Evolutionary conservation across 2,797 vertebrate genomes (phyloP).

Genomic region (Jordanella pulchra): DNA sequence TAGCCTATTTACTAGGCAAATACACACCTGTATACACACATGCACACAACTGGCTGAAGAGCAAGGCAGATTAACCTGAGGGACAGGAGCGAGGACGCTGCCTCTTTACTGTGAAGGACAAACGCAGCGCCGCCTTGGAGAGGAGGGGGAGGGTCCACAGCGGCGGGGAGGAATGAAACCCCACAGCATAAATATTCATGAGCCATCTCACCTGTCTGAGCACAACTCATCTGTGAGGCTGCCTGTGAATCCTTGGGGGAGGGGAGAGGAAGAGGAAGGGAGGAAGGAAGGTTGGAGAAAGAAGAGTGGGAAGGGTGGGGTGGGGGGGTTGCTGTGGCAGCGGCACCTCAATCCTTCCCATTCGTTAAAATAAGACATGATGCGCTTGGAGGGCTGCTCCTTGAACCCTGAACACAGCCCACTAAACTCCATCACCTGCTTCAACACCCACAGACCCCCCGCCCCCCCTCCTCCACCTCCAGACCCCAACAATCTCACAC

Average conservation of each 20-base stretch:
- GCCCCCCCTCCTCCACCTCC: conserved; percentile 16
- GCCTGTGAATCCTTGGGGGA: conserved; percentile 52
- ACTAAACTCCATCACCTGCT: conserved; percentile 77
- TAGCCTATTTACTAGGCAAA: conserved; percentile 70
- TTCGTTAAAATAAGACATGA: conserved; percentile 69
- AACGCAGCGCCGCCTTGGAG: conserved; percentile 68
- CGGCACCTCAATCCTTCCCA: conserved; percentile 48
- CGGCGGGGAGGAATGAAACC: conserved; percentile 73
- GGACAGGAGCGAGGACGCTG: conserved; percentile 77
- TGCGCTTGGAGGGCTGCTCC: conserved; percentile 69
- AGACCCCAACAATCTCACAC: conserved; percentile 60
- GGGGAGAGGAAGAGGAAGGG: conserved; percentile 20
- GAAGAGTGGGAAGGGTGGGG: conserved; percentile 58
- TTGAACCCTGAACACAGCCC: conserved; percentile 75
- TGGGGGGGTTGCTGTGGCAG: conserved; percentile 77
- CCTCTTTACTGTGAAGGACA: conserved; percentile 80
- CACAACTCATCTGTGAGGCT: conserved; percentile 75
- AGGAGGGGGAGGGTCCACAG: conserved; percentile 76
- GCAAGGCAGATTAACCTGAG: conserved; percentile 78
- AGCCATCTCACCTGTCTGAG: conserved; percentile 82
- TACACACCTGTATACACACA: conserved; percentile 30
- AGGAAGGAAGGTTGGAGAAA: conserved; percentile 50
- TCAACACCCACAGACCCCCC: conserved; percentile 52
- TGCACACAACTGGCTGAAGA: conserved; percentile 57
- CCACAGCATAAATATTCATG: conserved; percentile 80